Base-by-base conservation (phyloP, 1,140 invertebrate species). In the Drosophila pachea region DNA sequence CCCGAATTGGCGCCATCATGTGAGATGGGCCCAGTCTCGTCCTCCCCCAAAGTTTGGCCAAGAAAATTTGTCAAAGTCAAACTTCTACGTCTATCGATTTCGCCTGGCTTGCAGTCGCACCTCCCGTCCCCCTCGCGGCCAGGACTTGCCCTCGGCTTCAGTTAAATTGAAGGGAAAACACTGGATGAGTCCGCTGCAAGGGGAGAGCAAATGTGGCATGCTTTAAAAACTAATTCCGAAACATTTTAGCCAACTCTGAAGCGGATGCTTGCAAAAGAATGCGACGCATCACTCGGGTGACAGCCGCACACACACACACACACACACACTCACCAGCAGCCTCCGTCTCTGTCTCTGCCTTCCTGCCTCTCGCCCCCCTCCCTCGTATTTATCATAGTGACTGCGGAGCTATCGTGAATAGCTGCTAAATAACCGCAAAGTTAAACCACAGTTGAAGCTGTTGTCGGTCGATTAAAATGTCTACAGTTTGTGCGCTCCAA, bases 21-120 rank as follows among this genome's bases (percentile, higher is more conserved):
- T 45, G 49, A 8, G n/a, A 40, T 29, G 16, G n/a, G n/a, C n/a
- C 45, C 33, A 1, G 22, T 3, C 22, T 3, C 22, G 22, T 22
- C 35, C 35, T 9, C 35, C 38, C 45, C 52, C 48, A 49, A 53
- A 49, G 63, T 73, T 58, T 55, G 52, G 60, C 68, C 22, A 52
- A 49, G 61, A 52, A 65, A 74, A 74, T 74, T 74, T 74, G 71
- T 74, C 71, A 74, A 74, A 74, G 71, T 74, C 71, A 74, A 74
- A 70, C 55, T 74, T 60, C 55, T 61, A 60, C 66, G 71, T 74
- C 68, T 74, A 74, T 74, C 62, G 67, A 74, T 66, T 74, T 61
- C 61, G 67, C 3, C 22, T 22, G 22, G 22, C 1, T 22, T 3
- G 22, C 22, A 22, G 22, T 3, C 22, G 22, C 22, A 2, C 22